Base-by-base conservation (phyloP, 30 jellyfish, hydroid and myxozoan species). In the Pelagia noctiluca region DNA sequence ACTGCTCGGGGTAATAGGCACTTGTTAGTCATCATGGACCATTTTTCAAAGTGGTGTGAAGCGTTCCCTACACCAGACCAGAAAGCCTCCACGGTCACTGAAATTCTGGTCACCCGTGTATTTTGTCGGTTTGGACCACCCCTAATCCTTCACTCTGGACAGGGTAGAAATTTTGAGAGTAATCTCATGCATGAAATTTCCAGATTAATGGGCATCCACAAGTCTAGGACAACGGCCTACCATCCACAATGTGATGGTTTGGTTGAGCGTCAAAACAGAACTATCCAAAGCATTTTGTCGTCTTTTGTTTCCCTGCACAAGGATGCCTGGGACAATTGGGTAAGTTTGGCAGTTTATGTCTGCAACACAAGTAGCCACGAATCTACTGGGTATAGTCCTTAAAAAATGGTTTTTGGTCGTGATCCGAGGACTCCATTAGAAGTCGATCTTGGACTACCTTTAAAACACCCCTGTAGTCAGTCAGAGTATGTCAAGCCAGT, bases 31-130 rank as follows among this genome's bases (percentile, higher is more conserved):
- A 46, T 70, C 42, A 64, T 48, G 72, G 79, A 82, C 63, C 80
- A 82, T 69, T 82, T 67, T 86, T 66, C 92, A 37, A 63, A 63
- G 62, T 78, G 89, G 84, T 31, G 84, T 23, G 89, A 78, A 50
- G 89, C 78, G 8, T 82, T 42, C 38, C 79, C 92, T 3, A 32
- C 78, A n/a, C 77, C 76, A 34, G 42, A 71, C 57, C 57, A 42
- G 16, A 42, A 42, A 16, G 57, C 57, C 57, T 42, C 57, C 16
- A 42, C 57, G 57, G 57, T 42, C 12, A 16, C 57, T 5, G 12
- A 42, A 42, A 42, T 16, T 16, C 57, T 42, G 8, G 57, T 42
- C 8, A 5, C 57, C 12, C 57, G 57, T 16, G 57, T 42, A 42
- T 42, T 42, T 42, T 42, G 12, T 42, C 57, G 57, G 8, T 42